These are phyloP conservation scores for Bombus confusus DNA, from an alignment of 1,140 invertebrate species.

Conservation along the genomic window DNA sequence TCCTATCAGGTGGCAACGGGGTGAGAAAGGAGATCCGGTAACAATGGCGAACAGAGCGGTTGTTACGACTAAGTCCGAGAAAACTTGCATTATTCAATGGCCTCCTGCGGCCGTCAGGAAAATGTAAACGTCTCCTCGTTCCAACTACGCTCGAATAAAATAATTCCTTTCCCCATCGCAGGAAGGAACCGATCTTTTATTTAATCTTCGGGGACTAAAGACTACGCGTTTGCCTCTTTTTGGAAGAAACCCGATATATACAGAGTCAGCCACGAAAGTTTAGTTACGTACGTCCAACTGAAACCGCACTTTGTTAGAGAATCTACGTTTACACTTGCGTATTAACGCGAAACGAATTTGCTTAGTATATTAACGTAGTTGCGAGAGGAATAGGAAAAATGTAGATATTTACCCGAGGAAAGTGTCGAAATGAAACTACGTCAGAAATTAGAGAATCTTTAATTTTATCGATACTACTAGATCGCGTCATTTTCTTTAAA, in stretches of 20 bases:
- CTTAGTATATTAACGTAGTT: not conserved
- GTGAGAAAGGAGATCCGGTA: constrained; percentile 52
- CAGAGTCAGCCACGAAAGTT: no score
- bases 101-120: constrained; percentile 16
- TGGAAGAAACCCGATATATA: not conserved
- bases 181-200: not conserved
- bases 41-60: constrained; percentile 56
- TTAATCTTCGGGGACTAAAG: not conserved
- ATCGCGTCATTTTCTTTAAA: no score
- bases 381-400: not conserved
- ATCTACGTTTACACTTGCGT: not conserved
- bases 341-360: not conserved
- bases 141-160: constrained; percentile 11
- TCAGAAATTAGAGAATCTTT: not conserved
- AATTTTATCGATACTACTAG: not conserved
- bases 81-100: constrained; percentile 53
- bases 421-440: not conserved
- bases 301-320: not conserved
- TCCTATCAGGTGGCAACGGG: constrained; percentile 48
- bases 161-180: not conserved
- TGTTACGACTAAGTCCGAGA: constrained; percentile 56
- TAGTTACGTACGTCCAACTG: not conserved
- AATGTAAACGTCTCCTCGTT: constrained; percentile 46
- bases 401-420: not conserved
- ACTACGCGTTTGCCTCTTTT: not conserved